Evolutionary conservation across 1,140 invertebrate species (phyloP), one percentile per base, ranked within the genome.

Genomic region (Zaprionus nigranus): DNA sequence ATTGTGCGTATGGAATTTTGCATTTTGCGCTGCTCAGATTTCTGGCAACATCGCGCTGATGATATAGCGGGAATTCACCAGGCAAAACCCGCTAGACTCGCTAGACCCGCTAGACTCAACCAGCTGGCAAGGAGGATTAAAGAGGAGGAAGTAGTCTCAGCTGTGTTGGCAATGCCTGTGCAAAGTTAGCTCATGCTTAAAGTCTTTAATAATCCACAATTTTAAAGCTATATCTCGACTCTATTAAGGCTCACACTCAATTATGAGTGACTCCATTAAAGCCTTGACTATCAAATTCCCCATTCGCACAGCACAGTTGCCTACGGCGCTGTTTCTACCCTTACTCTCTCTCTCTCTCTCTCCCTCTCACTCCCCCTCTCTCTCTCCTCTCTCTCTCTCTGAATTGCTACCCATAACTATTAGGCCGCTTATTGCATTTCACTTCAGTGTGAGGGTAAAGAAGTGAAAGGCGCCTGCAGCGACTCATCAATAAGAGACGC

Each of bases 381-480:
- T 7, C 22, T 40, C 36, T 6, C 5, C 3, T 1, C 1, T 9
- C 5, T 3, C 53, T 17, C 15, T 26, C 49, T 1, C 34, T 20
- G 13, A 34, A 20, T 4, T 36, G 7, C 38, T 40, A 26, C 36
- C 63, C 53, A 62, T 77, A 79, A 83, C 80, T 83, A 75, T 69
- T 75, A 36, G 46, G 73, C 69, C 61, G 83, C 78, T 87, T 90
- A 90, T 88, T 88, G 81, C 84, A 67, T 87, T 88, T 79, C 54
- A 77, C 68, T 72, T 73, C 62, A n/a, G 17, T 12, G 7, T 6
- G 15, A 17, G 40, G 15, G 2, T 2, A 6, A n/a, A 7, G n/a
- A 17, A 2, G n/a, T n/a, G n/a, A 9, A n/a, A 9, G 13, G 24
- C 60, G 59, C 58, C 40, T 77, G 75, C 65, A 66, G 59, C 65